Base-by-base conservation (phyloP, 2,113 vertebrate genomes). In the Manacus vitellinus region DNA sequence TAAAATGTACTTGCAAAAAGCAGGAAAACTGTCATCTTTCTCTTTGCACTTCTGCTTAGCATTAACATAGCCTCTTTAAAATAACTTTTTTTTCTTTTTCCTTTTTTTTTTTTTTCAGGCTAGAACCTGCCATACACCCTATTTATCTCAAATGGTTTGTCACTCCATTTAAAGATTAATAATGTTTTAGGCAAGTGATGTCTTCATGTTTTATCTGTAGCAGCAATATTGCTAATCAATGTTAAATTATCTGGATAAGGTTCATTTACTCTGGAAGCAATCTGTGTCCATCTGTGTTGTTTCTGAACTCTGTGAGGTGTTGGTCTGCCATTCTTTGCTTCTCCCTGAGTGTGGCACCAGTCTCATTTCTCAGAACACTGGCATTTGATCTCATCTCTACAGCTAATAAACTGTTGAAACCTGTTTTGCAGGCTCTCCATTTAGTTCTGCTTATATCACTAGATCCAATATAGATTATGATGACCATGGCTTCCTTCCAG, bases 401-500 rank as follows among this genome's bases (percentile, higher is more conserved):
- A 51, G 68, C 21, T 54, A 62, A 52, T 35, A 84, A 71, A 68
- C 75, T 71, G 63, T 67, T 92, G 62, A 89, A 94, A 59, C 55
- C 62, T 93, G 59, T 80, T 91, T 82, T 90, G 73, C 56, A 85
- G 80, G 70, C 71, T 71, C 75, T 96, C 46, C 61, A 52, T 84
- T 96, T 89, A 88, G 59, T 92, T 95, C 86, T 91, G 81, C 78
- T 96, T 95, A 71, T 74, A 88, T 93, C 94, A 93, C 19, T 72
- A 61, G 16, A 47, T 97, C 83, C 83, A 75, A 80, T 95, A 95
- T 94, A 92, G 92, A 82, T 75, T 51, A 76, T 97, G 88, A 95
- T 96, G 94, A 46, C 41, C 35, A 6, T 95, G 89, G 92, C 80
- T 96, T 89, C 78, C n/a, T 72, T 96, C 91, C 97, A 96, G 81